Evolutionary conservation across 2,113 vertebrate genomes (phyloP), one percentile per base, ranked within the genome.

Genomic region (Maccullochella peelii): DNA sequence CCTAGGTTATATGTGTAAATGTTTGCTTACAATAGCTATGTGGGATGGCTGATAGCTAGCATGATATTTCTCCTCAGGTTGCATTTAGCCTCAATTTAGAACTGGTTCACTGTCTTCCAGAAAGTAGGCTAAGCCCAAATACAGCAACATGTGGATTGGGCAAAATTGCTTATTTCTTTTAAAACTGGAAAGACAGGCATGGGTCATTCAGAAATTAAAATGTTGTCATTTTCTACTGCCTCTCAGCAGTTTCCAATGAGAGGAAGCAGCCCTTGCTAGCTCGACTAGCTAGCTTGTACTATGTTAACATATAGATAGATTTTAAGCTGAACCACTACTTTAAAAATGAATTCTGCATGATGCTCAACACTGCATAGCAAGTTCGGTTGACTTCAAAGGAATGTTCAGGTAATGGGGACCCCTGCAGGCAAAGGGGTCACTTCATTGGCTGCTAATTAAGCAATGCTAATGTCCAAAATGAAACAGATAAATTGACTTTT

Each of bases 391-490:
- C 67, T 85, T 86, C 49, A 86, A 83, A 90, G 75, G 18, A 36
- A 42, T 21, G 49, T 63, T 77, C 40, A 71, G 62, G 63, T 83
- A 70, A 87, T 80, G 72, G 75, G 52, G 30, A 80, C 21, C 77
- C 74, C 86, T 80, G 78, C 75, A 73, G 61, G 78, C 82, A 65
- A 36, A 62, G 25, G 12, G 44, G 3, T 44, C 1, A 57, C 77
- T 49, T 79, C 54, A 52, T 74, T 63, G 44, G 71, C 27, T 52
- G 77, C 84, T 79, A 75, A 85, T 87, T 79, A 84, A 62, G 82
- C 73, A 25, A 62, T 67, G 76, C 73, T 65, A 42, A 72, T 67
- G 75, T 72, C 72, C 58, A 80, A 77, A 80, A 89, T 82, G 62
- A 82, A 80, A 75, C 78, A 69, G 27, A 69, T 3, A 3, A 21